A percentile compares a stretch with the other conserved stretches of the same genome.
phyloP scores from a whole-genome alignment of 2,797 vertebrate species.

The Sorex maritimensis region DNA sequence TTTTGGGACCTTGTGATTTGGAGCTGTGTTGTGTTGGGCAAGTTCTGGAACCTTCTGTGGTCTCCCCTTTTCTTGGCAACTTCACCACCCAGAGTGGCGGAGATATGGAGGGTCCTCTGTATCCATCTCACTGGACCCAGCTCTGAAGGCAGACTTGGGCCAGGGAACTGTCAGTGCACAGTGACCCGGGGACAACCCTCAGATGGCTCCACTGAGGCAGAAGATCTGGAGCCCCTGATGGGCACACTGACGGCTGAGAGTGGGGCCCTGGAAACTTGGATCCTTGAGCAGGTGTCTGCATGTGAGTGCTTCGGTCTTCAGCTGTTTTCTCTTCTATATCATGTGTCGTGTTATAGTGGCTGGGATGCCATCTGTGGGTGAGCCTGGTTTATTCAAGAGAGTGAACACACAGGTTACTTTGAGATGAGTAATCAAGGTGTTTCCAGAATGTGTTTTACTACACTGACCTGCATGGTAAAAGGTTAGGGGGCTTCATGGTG shows the following conservation, averaged over 20 bases:
- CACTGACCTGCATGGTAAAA: too few relatives aligned
- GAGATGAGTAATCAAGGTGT: too few relatives aligned
- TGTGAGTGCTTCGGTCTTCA: fast-evolving
- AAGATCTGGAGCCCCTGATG: neutral
- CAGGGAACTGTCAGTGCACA: neutral
- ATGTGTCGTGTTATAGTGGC: fast-evolving
- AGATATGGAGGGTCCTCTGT: neutral
- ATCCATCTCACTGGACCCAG: fast-evolving
- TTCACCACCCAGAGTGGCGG: fast-evolving
- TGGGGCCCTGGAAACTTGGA: neutral
- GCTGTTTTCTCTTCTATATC: too few relatives aligned
- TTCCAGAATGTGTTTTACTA: neutral
- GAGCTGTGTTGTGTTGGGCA: neutral
- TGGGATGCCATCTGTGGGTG: neutral
- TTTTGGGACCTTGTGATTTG: neutral
- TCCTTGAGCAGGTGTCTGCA: neutral
- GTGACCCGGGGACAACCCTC: neutral
- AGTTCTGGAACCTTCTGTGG: neutral
- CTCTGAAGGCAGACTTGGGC: neutral
- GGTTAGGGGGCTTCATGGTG: neutral
- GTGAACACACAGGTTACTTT: neutral
- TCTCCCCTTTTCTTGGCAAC: neutral
- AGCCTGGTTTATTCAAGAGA: neutral
- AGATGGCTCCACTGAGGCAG: neutral
- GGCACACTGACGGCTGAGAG: too few relatives aligned